Evolutionary conservation across 2,888 invertebrate genomes (phyloP), one percentile per base, ranked within the genome.

Genomic region (Biston betularia): DNA sequence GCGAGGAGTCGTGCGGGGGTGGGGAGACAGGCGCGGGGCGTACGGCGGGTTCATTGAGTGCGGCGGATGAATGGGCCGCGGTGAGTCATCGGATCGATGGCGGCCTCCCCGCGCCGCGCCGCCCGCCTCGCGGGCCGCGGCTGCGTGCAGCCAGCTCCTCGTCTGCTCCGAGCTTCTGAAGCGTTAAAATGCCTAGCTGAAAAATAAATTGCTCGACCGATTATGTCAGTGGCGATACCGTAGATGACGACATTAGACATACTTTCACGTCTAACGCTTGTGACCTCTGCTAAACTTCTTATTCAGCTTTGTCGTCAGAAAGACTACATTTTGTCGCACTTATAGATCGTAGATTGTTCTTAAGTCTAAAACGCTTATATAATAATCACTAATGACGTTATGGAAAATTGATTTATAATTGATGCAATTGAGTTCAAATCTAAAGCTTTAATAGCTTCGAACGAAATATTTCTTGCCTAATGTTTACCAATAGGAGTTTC

Each of bases 1-100:
- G 78, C 82, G 84, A 85, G 85, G 89, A 86, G 87, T 84, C 82
- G 78, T 76, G 83, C 80, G 85, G 79, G 81, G 79, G 78, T 75
- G 76, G 79, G 79, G 75, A 40, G 74, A 68, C 71, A 74, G 72
- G 71, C 72, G 76, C 76, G 79, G 77, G 79, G 76, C 40, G 79
- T 77, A 80, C 85, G 84, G 84, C 82, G 81, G 80, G 83, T 92
- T 92, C 93, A 93, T 93, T 93, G 89, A 93, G 90, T 77, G 90
- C 88, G 89, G 89, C 87, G 88, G 89, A 92, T 93, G 93, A 93
- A 93, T 93, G 93, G 86, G 88, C 83, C 83, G 86, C 86, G 86
- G 84, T 93, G 93, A 93, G 83, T 93, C 93, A 93, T 81, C 88
- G 85, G 90, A 92, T 92, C 92, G 90, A 92, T 92, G 82, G 80